These are phyloP conservation scores for Tragelaphus strepsiceros DNA, from an alignment of 2,113 vertebrate genomes.

Conservation along the genomic window DNA sequence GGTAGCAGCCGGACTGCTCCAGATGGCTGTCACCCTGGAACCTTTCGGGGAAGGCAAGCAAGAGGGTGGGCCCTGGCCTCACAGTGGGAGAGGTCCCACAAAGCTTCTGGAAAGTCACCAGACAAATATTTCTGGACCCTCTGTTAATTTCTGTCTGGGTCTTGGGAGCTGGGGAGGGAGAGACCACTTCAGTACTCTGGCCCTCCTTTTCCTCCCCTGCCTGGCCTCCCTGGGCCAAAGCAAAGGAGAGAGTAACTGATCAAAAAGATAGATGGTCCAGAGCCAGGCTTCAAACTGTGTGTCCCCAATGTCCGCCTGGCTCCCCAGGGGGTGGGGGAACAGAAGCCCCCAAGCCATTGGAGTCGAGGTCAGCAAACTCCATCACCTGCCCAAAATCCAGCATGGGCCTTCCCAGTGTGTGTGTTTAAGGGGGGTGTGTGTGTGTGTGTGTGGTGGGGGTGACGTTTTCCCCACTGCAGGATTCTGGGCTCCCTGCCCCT, in stretches of 20 bases:
- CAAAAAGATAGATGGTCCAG: not conserved
- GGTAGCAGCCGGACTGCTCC: conserved; percentile 90
- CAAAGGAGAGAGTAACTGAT: not conserved
- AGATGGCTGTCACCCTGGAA: conserved; percentile 91
- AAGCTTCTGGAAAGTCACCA: not conserved
- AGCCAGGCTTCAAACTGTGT: not conserved
- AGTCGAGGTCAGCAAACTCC: not conserved
- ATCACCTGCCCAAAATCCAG: not conserved
- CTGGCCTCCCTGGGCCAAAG: not conserved
- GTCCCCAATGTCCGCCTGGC: accelerated
- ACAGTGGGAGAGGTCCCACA: not conserved
- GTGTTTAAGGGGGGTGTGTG: not conserved
- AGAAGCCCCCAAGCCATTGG: not conserved
- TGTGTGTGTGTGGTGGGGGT: not conserved
- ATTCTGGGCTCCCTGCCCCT: not conserved
- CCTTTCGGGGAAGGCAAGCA: conserved; percentile 77
- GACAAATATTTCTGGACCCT: not conserved
- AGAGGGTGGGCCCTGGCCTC: not conserved
- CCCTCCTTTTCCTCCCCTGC: not conserved
- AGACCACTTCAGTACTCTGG: not conserved
- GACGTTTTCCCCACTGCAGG: not conserved
- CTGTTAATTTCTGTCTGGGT: not conserved
- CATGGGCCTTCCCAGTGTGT: not conserved
- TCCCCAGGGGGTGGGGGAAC: not conserved
- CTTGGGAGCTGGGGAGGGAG: not conserved